A percentile compares a stretch with the other conserved stretches of the same genome.
phyloP scores from a whole-genome alignment of 2,888 invertebrate species.

The Drosophila prostipennis region DNA sequence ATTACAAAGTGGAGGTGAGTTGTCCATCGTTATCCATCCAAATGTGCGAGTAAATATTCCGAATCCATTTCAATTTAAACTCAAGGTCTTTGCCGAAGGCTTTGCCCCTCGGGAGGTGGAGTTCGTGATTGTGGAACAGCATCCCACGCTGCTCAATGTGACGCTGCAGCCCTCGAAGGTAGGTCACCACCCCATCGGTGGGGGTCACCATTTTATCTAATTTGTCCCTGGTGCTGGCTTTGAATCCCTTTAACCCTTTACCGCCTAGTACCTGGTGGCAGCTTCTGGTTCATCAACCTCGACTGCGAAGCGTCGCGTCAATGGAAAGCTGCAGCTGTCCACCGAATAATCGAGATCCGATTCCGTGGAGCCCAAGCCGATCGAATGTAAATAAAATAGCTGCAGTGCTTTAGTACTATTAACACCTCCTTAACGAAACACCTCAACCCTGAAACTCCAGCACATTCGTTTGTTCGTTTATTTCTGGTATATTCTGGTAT shows the following conservation, averaged over 20 bases:
- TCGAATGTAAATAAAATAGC: slow-evolving; percentile 54
- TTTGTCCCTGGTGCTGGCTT: slow-evolving; percentile 47
- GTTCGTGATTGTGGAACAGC: slow-evolving; percentile 93
- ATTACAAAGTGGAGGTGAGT: slow-evolving; percentile 91
- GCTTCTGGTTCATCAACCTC: slow-evolving; percentile 42
- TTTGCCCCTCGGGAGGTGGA: slow-evolving; percentile 93
- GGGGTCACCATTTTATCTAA: neutral
- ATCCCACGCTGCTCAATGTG: slow-evolving; percentile 93
- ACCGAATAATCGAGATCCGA: slow-evolving; percentile 48
- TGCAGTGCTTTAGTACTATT: slow-evolving; percentile 46
- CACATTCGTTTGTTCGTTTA: neutral
- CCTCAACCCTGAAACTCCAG: neutral
- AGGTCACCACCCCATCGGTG: slow-evolving; percentile 3
- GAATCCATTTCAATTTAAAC: too few relatives aligned
- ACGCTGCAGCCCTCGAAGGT: slow-evolving; percentile 92
- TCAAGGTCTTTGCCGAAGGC: slow-evolving; percentile 92
- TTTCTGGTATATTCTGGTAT: too few relatives aligned
- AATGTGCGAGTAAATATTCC: neutral
- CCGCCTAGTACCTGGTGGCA: slow-evolving; percentile 33
- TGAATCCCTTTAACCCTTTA: neutral
- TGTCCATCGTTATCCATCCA: too few relatives aligned
- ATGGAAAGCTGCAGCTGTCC: slow-evolving; percentile 56
- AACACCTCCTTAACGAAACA: neutral
- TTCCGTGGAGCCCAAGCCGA: neutral
- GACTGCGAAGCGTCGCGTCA: slow-evolving; percentile 50